Base-by-base conservation (phyloP, 2,888 invertebrate species). In the Mongoloraphidia duomilia region DNA sequence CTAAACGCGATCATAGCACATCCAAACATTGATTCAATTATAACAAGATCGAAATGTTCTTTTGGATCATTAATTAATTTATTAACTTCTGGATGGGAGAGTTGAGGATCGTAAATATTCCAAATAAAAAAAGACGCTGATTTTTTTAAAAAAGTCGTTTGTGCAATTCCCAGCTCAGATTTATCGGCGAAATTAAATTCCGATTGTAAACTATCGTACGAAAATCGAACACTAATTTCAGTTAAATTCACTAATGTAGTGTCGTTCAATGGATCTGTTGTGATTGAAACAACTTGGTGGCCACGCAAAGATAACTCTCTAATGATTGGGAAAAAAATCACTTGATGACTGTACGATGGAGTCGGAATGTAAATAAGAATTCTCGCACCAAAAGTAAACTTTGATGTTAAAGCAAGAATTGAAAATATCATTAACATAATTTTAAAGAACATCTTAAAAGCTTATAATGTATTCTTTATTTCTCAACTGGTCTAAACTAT, bases 231-330 rank as follows among this genome's bases (percentile, higher is more conserved):
- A 40, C 17, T 12, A 40, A 40, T 40, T 40, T 40, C 40, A 5
- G 12, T 40, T 40, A 40, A 12, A 5, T 40, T 40, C 40, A 17
- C 17, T 9, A 55, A 34, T 8, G 46, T 50, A 3, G 48, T 14
- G 17, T 59, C 55, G 4, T 56, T 52, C 6, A 61, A 45, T 0
- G 60, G 59, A 41, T 59, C 8, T 2, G 63, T 38, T 1, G 63
- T 60, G 10, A 60, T 12, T 1, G 61, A 47, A 0, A 60, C 56
- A 2, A 65, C 8, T 14, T 63, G 52, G 36, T 65, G 64, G 8
- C 63, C 64, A 8, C 58, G 53, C 2, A 53, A 44, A 38, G 59
- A 53, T 8, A 65, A 47, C 10, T 52, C 48, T 11, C 49, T 53
- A 40, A 40, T 40, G n/a, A 40, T 40, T 40, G 40, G 40, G 17